Evolutionary conservation across 2,113 vertebrate genomes (phyloP).

Genomic region (Eurystomus gularis): DNA sequence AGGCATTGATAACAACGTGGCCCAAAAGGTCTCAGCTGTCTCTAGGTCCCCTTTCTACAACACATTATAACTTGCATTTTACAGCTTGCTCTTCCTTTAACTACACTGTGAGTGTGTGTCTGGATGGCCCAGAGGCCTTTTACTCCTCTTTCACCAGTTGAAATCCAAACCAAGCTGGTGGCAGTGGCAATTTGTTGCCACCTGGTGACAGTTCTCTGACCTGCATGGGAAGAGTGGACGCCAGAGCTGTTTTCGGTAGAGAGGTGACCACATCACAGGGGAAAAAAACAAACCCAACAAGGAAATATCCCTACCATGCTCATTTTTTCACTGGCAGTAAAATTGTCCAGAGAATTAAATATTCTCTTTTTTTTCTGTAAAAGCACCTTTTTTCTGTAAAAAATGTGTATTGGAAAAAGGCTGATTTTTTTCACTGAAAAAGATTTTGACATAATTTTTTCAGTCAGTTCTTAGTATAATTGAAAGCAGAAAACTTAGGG

Average conservation of each 20-base stretch:
- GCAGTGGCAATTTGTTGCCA: not conserved
- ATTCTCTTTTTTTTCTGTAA: not conserved
- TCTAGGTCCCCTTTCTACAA: not conserved
- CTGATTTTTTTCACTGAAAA: not conserved
- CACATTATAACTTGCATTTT: not conserved
- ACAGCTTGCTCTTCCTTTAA: not conserved
- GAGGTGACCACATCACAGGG: not conserved
- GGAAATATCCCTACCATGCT: not conserved
- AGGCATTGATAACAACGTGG: not conserved
- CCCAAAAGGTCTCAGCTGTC: not conserved
- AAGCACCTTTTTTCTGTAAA: not conserved
- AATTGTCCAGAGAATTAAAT: not conserved
- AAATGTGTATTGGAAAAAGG: not conserved
- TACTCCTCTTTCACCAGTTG: not conserved
- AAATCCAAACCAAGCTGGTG: not conserved
- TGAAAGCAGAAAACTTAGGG: not conserved
- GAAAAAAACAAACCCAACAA: rapidly evolving
- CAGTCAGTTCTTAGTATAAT: not conserved
- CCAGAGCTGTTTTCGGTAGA: not conserved
- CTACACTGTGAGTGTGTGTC: not conserved
- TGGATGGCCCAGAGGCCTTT: not conserved
- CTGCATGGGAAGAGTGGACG: not conserved
- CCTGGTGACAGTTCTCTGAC: not conserved
- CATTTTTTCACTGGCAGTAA: not conserved
- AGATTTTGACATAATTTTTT: not conserved